Base-by-base conservation (phyloP, 2,888 invertebrate genomes). In the Hemaris fuciformis region DNA sequence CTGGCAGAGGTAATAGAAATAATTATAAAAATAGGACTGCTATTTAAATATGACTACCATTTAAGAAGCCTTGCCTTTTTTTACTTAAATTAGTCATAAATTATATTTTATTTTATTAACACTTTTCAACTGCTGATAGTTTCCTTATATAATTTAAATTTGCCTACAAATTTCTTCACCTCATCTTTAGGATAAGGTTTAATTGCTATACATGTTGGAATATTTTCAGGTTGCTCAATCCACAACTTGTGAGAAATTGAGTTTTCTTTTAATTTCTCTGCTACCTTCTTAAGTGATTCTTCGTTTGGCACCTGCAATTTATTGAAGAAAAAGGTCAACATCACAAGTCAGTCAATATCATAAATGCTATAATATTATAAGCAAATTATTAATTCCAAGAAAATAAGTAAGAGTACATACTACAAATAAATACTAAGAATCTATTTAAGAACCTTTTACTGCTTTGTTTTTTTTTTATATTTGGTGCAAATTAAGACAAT, bases 201-300 rank as follows among this genome's bases (percentile, higher is more conserved):
- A 1, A 97, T 91, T 8, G 97, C 99, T 71, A 99, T 91, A 85
- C 99, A 99, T 0, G 99, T 99, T 20, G 98, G 96, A 80, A 98
- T 96, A 84, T 99, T 97, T 91, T 99, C 99, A 13, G 99, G 99
- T 81, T 99, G 98, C 88, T 99, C 99, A 63, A 97, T 96, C 99
- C 99, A 99, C 57, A 99, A 80, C 86, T 98, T 99, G 85, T 98
- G 97, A 68, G 95, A 94, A 66, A 99, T 95, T 22, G 94, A 93
- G 73, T 95, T 95, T 74, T 95, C 94, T 65, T 93, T 93, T 65
- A 99, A 88, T 77, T 94, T 95, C 61, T 94, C 93, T 64, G 95
- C 94, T 25, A 99, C 83, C 71, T 94, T 94, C 45, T 89, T 88
- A 61, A 99, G 85, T 62, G 95, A 93, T 34, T 93, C 93, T 90